These are phyloP conservation scores for Parazoanthus swiftii DNA, from an alignment of 92 coral and sea anemone species.

Conservation along the genomic window DNA sequence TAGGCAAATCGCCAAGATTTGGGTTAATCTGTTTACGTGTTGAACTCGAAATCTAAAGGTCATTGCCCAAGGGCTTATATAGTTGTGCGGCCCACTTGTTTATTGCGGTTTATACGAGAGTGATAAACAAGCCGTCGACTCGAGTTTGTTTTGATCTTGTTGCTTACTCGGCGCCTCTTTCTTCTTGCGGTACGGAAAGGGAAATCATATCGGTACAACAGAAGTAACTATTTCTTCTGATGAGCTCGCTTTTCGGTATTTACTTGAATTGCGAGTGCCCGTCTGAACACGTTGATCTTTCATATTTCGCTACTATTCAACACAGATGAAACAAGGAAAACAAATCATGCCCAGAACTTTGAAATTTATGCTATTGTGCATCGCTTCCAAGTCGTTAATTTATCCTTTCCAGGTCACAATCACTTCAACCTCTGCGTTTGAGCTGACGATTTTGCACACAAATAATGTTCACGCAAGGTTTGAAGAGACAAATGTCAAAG, in stretches of 20 bases:
- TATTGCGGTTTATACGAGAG: not conserved
- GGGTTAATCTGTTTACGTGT: not conserved
- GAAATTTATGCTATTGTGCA: not conserved
- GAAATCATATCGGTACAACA: not conserved
- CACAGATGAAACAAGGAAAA: not conserved
- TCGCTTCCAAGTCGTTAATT: not conserved
- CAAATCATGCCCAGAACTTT: not conserved
- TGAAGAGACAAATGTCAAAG: slow-evolving; percentile 11
- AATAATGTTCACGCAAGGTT: slow-evolving; percentile 4
- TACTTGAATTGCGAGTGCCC: not conserved
- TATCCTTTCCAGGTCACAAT: not conserved
- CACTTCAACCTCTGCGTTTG: not conserved
- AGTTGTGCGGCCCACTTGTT: not conserved
- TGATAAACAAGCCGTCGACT: not conserved
- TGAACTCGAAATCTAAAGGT: not conserved
- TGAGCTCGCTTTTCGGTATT: not conserved
- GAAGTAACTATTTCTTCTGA: not conserved
- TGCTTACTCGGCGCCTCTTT: not conserved
- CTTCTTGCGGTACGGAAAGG: not conserved
- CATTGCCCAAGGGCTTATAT: not conserved
- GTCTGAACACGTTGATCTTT: not conserved
- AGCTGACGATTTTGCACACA: not conserved
- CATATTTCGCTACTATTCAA: not conserved
- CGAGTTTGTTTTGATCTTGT: not conserved
- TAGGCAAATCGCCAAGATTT: not conserved